These are phyloP conservation scores for Electrophaes corylata DNA, from an alignment of 2,888 invertebrate species.

Conservation along the genomic window DNA sequence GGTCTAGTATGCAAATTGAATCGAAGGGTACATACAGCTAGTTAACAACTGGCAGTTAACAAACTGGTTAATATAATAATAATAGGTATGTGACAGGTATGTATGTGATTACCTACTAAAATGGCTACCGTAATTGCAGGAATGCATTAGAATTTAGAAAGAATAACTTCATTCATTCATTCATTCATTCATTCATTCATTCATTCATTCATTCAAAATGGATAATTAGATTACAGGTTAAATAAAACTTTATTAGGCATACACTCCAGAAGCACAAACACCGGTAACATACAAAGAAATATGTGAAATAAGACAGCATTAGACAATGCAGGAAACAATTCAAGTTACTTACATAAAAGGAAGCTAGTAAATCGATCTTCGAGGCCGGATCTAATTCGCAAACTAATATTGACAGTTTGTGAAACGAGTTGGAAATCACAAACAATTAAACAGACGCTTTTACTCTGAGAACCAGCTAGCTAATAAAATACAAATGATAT, in stretches of 20 bases:
- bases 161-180: no score
- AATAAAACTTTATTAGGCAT: no score
- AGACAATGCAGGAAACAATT: constrained; percentile 12
- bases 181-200: no score
- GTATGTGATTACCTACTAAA: constrained; percentile 22
- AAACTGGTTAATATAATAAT: constrained; percentile 45
- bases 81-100: constrained; percentile 4
- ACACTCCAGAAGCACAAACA: no score
- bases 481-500: no score
- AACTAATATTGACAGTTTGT: background rate
- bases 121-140: background rate
- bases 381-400: constrained; percentile 2
- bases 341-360: constrained; percentile 6
- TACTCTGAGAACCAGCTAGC: no score
- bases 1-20: constrained; percentile 57
- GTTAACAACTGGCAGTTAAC: constrained; percentile 46
- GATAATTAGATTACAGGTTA: background rate
- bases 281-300: background rate
- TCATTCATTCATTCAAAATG: background rate
- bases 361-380: constrained; percentile 34
- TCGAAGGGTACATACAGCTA: constrained; percentile 51
- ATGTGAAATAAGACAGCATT: constrained; percentile 11
- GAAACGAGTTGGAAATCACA: background rate
- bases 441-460: background rate
- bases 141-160: background rate